phyloP scores from a whole-genome alignment of 2,888 invertebrate genomes.

The Chloromyia formosa region DNA sequence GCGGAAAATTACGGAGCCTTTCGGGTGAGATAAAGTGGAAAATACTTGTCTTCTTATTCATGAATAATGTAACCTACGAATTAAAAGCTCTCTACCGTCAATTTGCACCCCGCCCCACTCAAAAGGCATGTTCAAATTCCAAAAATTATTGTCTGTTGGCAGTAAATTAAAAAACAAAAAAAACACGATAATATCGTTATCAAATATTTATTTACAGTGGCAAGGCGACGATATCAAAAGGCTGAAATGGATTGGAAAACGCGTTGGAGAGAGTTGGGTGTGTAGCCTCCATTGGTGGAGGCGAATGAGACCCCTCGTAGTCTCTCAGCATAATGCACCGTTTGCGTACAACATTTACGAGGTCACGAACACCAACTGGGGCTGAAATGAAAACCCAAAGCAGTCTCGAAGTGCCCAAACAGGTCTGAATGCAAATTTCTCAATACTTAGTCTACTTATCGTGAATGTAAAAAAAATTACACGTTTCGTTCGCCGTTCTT shows the following conservation, averaged over 20 bases:
- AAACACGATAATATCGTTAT: not conserved
- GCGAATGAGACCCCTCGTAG: constrained; percentile 48
- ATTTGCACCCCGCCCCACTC: too few relatives aligned
- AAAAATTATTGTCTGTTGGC: too few relatives aligned
- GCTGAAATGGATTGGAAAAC: constrained; percentile 54
- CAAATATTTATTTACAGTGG: constrained; percentile 44
- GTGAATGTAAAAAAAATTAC: too few relatives aligned
- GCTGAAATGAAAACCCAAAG: constrained; percentile 92
- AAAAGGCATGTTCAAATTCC: too few relatives aligned
- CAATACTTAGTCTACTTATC: too few relatives aligned
- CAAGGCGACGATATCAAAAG: constrained; percentile 46
- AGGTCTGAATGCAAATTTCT: constrained; percentile 64
- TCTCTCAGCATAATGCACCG: constrained; percentile 59
- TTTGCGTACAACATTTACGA: constrained; percentile 86
- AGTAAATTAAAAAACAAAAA: not conserved
- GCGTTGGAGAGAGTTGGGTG: constrained; percentile 53
- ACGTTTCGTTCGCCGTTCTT: not conserved
- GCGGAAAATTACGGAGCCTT: too few relatives aligned
- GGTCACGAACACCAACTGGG: constrained; percentile 87
- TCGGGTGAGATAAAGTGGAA: too few relatives aligned
- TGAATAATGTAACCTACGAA: too few relatives aligned
- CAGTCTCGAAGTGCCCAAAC: constrained; percentile 89
- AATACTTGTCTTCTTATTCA: too few relatives aligned
- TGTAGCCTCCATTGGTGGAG: constrained; percentile 53
- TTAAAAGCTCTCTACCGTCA: too few relatives aligned